Evolutionary conservation across 2,888 invertebrate species (phyloP).

Genomic region (Eupithecia inturbata): DNA sequence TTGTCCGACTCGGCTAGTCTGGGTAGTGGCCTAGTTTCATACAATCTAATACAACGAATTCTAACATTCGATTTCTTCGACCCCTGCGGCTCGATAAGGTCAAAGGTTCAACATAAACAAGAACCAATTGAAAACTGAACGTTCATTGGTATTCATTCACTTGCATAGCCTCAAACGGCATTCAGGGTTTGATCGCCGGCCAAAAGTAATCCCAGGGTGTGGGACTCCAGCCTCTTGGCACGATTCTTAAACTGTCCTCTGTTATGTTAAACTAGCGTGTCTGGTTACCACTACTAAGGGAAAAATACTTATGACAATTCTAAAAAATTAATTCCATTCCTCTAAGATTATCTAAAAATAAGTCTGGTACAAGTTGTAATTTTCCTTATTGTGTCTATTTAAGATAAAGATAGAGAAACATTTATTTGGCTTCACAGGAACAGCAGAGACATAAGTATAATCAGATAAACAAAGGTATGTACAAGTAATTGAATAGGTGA

Average conservation of each 20-base stretch:
- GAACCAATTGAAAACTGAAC: neutral
- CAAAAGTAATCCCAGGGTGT: conserved; percentile 68
- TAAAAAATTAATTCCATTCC: neutral
- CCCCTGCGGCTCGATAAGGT: neutral
- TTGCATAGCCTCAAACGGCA: conserved; percentile 45
- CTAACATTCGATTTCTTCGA: neutral
- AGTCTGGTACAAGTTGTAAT: too few species aligned
- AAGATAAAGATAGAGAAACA: too few species aligned
- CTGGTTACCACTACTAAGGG: conserved; percentile 14
- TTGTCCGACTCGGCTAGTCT: neutral
- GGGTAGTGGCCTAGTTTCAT: neutral
- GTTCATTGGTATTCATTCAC: conserved; percentile 28
- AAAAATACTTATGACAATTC: too few species aligned
- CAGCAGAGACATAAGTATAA: too few species aligned
- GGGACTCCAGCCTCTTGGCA: conserved; percentile 73
- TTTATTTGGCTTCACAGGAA: too few species aligned
- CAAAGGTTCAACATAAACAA: neutral
- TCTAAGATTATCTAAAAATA: too few species aligned
- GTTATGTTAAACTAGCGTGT: conserved; percentile 52
- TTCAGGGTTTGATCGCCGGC: conserved; percentile 68
- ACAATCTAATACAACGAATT: neutral
- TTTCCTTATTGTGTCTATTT: too few species aligned
- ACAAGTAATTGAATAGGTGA: too few species aligned
- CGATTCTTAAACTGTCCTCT: conserved; percentile 66
- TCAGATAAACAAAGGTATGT: too few species aligned